Percentiles rank a stretch among this genome's conserved stretches.
Evolutionary conservation across 2,113 vertebrate genomes (phyloP).

Genomic region (Acrocephalus arundinaceus): DNA sequence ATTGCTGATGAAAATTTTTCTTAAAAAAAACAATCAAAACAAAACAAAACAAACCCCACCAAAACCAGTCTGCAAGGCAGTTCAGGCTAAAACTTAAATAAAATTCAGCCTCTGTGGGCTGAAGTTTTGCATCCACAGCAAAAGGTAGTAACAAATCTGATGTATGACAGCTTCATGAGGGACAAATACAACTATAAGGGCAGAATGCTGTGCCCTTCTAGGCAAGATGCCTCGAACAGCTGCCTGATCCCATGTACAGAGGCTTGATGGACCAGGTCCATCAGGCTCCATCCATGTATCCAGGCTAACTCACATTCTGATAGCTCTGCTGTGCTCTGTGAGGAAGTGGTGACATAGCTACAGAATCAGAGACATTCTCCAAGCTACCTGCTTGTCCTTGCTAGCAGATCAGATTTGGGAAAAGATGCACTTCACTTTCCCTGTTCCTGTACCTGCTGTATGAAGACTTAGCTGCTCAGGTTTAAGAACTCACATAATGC

Average conservation of each 20-base stretch:
- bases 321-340: not conserved
- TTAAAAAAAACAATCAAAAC: not conserved
- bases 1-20: not conserved
- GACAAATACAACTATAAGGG: not conserved
- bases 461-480: not conserved
- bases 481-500: not conserved
- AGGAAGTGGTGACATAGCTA: not conserved
- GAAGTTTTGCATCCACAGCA: not conserved
- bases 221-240: not conserved
- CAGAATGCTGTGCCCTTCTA: not conserved
- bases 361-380: not conserved
- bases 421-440: not conserved
- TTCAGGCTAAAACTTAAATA: not conserved
- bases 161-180: not conserved
- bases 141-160: not conserved
- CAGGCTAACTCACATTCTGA: not conserved
- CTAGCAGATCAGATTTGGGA: not conserved
- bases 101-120: not conserved
- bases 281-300: not conserved
- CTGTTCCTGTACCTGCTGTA: not conserved
- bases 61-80: not conserved
- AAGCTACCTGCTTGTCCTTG: not conserved
- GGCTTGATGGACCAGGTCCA: not conserved
- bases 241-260: not conserved
- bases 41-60: not conserved